phyloP scores from a whole-genome alignment of 2,797 vertebrate species.

The Pampus argenteus region DNA sequence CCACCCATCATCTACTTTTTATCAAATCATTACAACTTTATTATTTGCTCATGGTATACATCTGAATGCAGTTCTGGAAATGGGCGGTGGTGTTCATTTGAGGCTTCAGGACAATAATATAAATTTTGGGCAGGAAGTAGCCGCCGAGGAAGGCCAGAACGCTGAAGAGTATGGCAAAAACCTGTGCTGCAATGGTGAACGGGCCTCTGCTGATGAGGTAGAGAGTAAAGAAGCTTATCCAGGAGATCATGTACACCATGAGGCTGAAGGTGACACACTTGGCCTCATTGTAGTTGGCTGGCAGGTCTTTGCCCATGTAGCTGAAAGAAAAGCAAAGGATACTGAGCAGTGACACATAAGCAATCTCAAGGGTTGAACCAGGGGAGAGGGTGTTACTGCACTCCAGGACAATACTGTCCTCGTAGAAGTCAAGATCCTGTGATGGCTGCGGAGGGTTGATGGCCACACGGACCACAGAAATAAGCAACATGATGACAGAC shows the following conservation, averaged over 20 bases:
- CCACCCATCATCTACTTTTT: not conserved
- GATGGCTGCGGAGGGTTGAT: slow-evolving; percentile 64
- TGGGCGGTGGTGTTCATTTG: slow-evolving; percentile 87
- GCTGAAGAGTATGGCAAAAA: slow-evolving; percentile 83
- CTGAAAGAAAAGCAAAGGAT: slow-evolving; percentile 86
- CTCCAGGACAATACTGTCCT: slow-evolving; percentile 74
- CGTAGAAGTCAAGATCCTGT: slow-evolving; percentile 76
- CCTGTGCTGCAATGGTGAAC: slow-evolving; percentile 80
- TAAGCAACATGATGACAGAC: slow-evolving; percentile 65
- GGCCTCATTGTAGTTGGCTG: slow-evolving; percentile 91
- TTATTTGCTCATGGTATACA: slow-evolving; percentile 88
- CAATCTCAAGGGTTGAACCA: slow-evolving; percentile 70
- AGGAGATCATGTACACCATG: slow-evolving; percentile 87
- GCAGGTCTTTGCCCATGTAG: slow-evolving; percentile 90
- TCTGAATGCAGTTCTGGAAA: slow-evolving; percentile 90
- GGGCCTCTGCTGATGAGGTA: slow-evolving; percentile 82
- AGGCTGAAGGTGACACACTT: slow-evolving; percentile 89
- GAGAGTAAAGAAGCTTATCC: slow-evolving; percentile 86
- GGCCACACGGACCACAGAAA: slow-evolving; percentile 69
- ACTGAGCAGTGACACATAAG: slow-evolving; percentile 78
- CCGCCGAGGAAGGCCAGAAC: slow-evolving; percentile 85
- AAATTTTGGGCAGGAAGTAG: slow-evolving; percentile 90
- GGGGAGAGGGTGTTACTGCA: slow-evolving; percentile 82
- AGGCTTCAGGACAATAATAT: slow-evolving; percentile 84
- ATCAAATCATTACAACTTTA: slow-evolving; percentile 46